Evolutionary conservation across 1,140 invertebrate species (phyloP), one percentile per base, ranked within the genome.

Genomic region (Lepidostoma basale): DNA sequence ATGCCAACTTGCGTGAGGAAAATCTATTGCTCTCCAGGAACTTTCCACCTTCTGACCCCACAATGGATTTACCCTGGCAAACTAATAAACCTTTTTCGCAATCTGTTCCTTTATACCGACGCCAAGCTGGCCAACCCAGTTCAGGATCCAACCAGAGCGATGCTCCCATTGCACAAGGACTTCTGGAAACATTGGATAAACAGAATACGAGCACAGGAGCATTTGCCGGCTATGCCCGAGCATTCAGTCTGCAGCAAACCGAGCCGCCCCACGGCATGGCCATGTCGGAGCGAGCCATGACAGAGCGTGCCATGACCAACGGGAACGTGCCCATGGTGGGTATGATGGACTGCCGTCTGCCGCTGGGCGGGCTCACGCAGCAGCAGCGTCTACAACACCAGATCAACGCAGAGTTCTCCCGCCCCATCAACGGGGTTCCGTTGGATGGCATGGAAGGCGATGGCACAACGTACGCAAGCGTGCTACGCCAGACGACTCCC

Each of bases 61-160:
- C 6, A 3, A 26, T 71, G 3, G 62, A 68, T 20, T 49, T 73
- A 28, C 68, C 70, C 10, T 73, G 64, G 67, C 72, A 70, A 40
- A 67, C 59, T 3, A 65, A 60, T 36, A 67, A 74, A 33, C 59
- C 65, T 12, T 40, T 47, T 8, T 22, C 36, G n/a, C 72, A 76
- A 42, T 83, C 81, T 3, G 77, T 83, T 54, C 84, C 84, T 0
- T 72, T 85, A 14, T 85, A 85, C 65, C 75, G 80, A 12, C 75
- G 83, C 3, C 83, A 85, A 69, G 77, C 78, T 10, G 69, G 63
- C 4, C 65, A 59, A 20, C 16, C 63, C 10, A 68, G 54, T 23
- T 58, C 60, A 14, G 36, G 42, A n/a, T 40, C 45, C 4, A 58
- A 68, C 33, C 23, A 40, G 3, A 60, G 25, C 14, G 40, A 58